These are phyloP conservation scores for Phytoseiulus persimilis DNA, from an alignment of 2,888 invertebrate genomes.

Conservation along the genomic window DNA sequence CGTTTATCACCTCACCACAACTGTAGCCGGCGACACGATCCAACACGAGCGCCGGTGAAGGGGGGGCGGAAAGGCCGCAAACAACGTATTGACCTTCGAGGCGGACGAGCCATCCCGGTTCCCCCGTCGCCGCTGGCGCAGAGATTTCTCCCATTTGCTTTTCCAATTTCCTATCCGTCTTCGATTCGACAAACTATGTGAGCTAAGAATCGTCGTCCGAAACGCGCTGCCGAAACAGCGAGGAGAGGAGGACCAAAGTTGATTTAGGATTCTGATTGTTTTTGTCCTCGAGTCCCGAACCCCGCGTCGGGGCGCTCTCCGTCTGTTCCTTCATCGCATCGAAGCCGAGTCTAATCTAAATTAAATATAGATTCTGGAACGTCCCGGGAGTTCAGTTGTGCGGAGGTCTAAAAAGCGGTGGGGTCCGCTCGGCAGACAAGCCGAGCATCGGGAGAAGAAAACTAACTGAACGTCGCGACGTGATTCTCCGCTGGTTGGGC, in stretches of 20 bases:
- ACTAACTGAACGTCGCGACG: too few species aligned
- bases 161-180: neutral
- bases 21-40: neutral
- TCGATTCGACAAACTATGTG: neutral
- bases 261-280: constrained; percentile 5
- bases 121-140: neutral
- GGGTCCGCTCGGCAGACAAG: neutral
- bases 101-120: neutral
- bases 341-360: neutral
- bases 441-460: neutral
- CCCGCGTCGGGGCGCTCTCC: neutral
- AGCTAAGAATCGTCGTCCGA: neutral
- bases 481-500: too few species aligned
- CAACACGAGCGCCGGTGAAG: neutral
- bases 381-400: neutral
- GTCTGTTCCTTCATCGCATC: neutral
- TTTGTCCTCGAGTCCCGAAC: neutral
- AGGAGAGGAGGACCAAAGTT: neutral
- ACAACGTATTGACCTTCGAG: neutral
- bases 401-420: neutral
- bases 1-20: neutral
- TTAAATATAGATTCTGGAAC: neutral
- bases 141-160: neutral
- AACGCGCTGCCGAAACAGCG: neutral
- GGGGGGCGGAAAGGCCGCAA: neutral